phyloP scores from a whole-genome alignment of 2,113 vertebrate genomes.

The Mohoua ochrocephala region DNA sequence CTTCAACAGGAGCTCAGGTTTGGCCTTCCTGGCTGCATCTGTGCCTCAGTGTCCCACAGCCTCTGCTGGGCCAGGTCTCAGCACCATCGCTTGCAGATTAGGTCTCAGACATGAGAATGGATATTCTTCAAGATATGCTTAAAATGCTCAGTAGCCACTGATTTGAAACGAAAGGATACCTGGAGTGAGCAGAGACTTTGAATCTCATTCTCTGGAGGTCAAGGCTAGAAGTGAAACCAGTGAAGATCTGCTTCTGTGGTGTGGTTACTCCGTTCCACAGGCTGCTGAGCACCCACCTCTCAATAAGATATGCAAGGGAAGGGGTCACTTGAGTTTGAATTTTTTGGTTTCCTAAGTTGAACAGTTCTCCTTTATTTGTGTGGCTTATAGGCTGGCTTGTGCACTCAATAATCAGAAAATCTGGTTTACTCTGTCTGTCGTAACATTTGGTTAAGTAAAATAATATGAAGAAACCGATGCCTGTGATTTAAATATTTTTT shows the following conservation, averaged over 20 bases:
- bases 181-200: neutral
- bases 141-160: neutral
- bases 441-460: neutral
- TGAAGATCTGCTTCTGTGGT: neutral
- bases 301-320: neutral
- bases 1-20: neutral
- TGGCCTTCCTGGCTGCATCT: neutral
- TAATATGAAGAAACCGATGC: neutral
- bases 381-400: neutral
- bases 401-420: neutral
- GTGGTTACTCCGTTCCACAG: neutral
- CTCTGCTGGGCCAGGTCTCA: neutral
- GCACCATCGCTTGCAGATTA: rapidly evolving
- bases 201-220: rapidly evolving
- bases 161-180: neutral
- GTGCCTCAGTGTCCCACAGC: neutral
- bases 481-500: neutral
- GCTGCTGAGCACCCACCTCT: neutral
- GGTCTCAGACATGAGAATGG: neutral
- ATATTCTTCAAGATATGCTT: neutral
- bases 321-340: neutral
- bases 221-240: neutral
- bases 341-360: neutral
- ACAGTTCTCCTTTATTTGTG: neutral
- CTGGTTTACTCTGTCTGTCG: neutral